phyloP scores from a whole-genome alignment of 2,113 vertebrate species.

The Dolichallabes microphthalmus region DNA sequence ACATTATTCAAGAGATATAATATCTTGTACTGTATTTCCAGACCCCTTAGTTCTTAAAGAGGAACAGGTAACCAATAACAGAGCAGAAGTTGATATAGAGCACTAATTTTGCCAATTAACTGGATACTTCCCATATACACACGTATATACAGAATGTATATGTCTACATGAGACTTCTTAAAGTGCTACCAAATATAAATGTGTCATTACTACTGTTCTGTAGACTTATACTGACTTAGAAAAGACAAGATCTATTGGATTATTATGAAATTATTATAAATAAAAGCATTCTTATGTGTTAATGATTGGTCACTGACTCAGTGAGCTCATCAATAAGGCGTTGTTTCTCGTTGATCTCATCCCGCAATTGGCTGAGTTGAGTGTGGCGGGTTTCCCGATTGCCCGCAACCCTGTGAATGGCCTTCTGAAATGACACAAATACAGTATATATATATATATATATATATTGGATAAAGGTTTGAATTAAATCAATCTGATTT shows the following conservation, averaged over 20 bases:
- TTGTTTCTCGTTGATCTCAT: slow-evolving; percentile 92
- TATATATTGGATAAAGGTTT: background rate
- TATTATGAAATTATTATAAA: no score
- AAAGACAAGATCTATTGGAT: background rate
- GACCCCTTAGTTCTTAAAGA: background rate
- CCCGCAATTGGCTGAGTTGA: slow-evolving; percentile 84
- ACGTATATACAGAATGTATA: background rate
- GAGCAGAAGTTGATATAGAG: background rate
- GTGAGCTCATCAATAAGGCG: slow-evolving; percentile 86
- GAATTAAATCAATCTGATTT: background rate
- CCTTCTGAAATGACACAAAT: slow-evolving; percentile 67
- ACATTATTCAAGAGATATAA: background rate
- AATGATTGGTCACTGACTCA: slow-evolving; percentile 72
- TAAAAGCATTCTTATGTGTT: background rate
- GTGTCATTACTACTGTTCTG: background rate
- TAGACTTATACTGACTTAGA: background rate
- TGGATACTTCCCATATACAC: background rate
- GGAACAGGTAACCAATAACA: background rate
- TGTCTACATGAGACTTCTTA: background rate
- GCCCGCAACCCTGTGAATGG: slow-evolving; percentile 73
- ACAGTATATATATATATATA: background rate
- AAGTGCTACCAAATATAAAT: background rate
- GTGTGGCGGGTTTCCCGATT: slow-evolving; percentile 83
- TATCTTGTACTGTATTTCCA: background rate
- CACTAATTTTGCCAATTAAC: background rate